phyloP scores from a whole-genome alignment of 1,140 invertebrate species.

The Euwallacea fornicatus region DNA sequence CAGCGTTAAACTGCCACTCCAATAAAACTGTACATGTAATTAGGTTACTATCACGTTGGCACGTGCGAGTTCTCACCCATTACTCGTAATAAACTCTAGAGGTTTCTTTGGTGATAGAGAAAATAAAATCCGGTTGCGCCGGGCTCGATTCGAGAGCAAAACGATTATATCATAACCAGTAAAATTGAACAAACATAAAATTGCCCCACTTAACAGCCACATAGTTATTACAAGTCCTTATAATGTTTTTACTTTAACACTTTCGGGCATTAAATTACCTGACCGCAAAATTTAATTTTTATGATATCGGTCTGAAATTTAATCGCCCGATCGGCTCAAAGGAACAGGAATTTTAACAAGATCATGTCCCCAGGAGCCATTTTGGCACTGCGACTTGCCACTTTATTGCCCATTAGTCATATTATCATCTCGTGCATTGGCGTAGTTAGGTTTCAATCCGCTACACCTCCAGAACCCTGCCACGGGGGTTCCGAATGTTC shows the following conservation, averaged over 20 bases:
- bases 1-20: too few relatives aligned
- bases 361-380: slow-evolving; percentile 30
- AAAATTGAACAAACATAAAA: slow-evolving; percentile 20
- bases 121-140: too few relatives aligned
- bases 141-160: too few relatives aligned
- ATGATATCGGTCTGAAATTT: slow-evolving; percentile 35
- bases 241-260: slow-evolving; percentile 16
- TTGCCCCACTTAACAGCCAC: slow-evolving; percentile 3
- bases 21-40: too few relatives aligned
- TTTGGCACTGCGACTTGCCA: slow-evolving; percentile 30
- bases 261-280: slow-evolving; percentile 21
- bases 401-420: slow-evolving; percentile 31
- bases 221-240: slow-evolving; percentile 19
- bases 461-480: too few relatives aligned
- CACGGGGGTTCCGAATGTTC: too few relatives aligned
- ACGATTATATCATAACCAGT: slow-evolving; percentile 8
- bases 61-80: too few relatives aligned
- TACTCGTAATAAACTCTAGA: too few relatives aligned
- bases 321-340: slow-evolving; percentile 22
- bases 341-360: slow-evolving; percentile 34
- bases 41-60: too few relatives aligned
- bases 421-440: slow-evolving; percentile 26
- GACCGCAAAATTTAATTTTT: slow-evolving; percentile 36
- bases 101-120: too few relatives aligned
- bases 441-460: slow-evolving; percentile 1